Base-by-base conservation (phyloP, 1,140 invertebrate species). In the Stenopsyche tienmushanensis region DNA sequence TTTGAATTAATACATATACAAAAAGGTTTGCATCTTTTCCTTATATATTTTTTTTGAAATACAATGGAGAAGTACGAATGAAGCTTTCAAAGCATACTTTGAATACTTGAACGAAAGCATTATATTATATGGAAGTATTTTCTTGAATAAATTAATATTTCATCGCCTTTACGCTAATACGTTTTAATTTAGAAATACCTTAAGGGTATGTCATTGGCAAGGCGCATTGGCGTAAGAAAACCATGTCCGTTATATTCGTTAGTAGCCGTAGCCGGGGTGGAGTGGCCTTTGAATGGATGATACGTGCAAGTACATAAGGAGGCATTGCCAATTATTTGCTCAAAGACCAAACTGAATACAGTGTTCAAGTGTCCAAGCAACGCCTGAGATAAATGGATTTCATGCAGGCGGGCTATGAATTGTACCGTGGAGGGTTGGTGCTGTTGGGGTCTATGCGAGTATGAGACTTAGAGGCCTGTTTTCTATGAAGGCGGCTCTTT, bases 401-500 rank as follows among this genome's bases (percentile, higher is more conserved):
- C 53, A 57, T 57, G 53, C 53, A 39, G 53, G 53, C 53, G 53
- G 18, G 23, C 17, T 9, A 52, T 24, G 23, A 21, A 3, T 24
- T 18, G 7, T 9, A 21, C 49, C 15, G 26, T 57, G 50, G 25
- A 10, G 1, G 8, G 15, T 25, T 7, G 34, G 39, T 29, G 54
- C 25, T n/a, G 13, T 34, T 13, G 29, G 13, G 5, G 29, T 5
- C 29, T 13, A 34, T 34, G 13, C 5, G 29, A 13, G 29, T 13
- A 5, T 7, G 29, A 34, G 29, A 7, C 29, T 7, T 34, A 13
- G 29, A 34, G 29, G 29, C 29, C 13, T 34, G 29, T n/a, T n/a
- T n/a, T n/a, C n/a, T n/a, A n/a, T n/a, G n/a, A n/a, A n/a, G n/a
- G 21, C 17, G 57, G 47, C 62, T 68, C 45, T 60, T 64, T 57